Percentiles rank a stretch among this genome's conserved stretches.
These are phyloP conservation scores for Zaprionus nigranus DNA, from an alignment of 1,140 invertebrate species.

Conservation along the genomic window DNA sequence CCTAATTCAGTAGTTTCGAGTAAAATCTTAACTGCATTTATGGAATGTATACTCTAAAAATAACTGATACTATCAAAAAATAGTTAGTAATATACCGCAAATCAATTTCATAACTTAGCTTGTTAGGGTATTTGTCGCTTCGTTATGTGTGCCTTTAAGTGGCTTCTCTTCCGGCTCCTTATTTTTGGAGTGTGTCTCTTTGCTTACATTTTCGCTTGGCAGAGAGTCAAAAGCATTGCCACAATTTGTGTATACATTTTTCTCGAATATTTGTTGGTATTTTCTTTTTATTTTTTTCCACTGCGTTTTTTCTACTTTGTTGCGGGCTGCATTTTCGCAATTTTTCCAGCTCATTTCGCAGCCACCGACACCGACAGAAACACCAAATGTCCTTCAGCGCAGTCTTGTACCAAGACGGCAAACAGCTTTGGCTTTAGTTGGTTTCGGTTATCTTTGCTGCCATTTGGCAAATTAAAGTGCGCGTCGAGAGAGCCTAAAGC, in stretches of 20 bases:
- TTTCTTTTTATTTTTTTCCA: slow-evolving; percentile 17
- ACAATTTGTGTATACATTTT: slow-evolving; percentile 45
- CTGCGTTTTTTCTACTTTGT: slow-evolving; percentile 46
- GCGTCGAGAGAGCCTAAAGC: slow-evolving; percentile 35
- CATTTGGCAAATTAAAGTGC: slow-evolving; percentile 74
- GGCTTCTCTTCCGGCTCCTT: neutral
- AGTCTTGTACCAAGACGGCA: slow-evolving; percentile 9
- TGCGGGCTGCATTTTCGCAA: slow-evolving; percentile 60
- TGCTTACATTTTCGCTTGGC: slow-evolving; percentile 44
- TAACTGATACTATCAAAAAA: no score
- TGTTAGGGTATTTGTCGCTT: neutral
- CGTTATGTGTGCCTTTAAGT: neutral
- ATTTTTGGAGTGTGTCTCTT: neutral
- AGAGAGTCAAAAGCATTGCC: slow-evolving; percentile 34
- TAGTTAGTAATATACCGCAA: no score
- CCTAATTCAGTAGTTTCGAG: neutral
- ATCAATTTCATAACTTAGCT: no score
- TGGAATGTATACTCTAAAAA: neutral
- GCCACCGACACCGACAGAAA: slow-evolving; percentile 52
- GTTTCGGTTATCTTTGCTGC: slow-evolving; percentile 54
- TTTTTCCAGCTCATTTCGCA: slow-evolving; percentile 77
- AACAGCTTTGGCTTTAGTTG: slow-evolving; percentile 19
- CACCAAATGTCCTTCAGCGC: slow-evolving; percentile 70
- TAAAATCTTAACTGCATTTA: neutral
- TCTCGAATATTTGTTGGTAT: slow-evolving; percentile 26